Evolutionary conservation across 2,797 vertebrate genomes (phyloP).

Genomic region (Peromyscus nudipes): DNA sequence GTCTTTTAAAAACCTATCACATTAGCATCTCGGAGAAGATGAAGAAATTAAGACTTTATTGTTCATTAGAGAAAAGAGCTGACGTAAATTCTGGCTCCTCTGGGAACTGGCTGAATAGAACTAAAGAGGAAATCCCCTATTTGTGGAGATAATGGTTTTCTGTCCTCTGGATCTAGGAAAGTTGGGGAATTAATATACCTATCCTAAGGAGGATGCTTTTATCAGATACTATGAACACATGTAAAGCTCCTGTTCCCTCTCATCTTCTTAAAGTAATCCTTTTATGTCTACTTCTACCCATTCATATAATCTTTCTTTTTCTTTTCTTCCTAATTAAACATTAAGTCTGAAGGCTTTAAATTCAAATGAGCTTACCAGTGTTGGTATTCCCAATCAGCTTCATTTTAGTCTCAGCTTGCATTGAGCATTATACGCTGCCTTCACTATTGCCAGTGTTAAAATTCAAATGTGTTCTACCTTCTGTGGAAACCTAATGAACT

Average conservation of each 20-base stretch:
- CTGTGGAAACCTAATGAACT: background rate
- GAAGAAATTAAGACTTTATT: slow-evolving; percentile 42
- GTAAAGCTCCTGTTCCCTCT: background rate
- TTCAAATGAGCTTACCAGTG: background rate
- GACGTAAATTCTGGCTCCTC: slow-evolving; percentile 50
- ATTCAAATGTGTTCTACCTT: slow-evolving; percentile 10
- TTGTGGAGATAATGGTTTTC: slow-evolving; percentile 4
- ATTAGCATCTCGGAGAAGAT: slow-evolving; percentile 52
- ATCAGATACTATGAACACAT: background rate
- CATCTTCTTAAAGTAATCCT: background rate
- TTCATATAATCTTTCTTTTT: background rate
- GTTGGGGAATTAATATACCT: slow-evolving; percentile 30
- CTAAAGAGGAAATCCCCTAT: slow-evolving; percentile 15
- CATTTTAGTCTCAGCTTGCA: background rate
- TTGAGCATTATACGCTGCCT: background rate
- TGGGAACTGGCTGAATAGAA: background rate
- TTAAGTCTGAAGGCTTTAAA: slow-evolving; percentile 15
- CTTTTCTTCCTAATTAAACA: slow-evolving; percentile 43
- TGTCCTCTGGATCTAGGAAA: slow-evolving; percentile 34
- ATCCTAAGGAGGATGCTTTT: slow-evolving; percentile 16
- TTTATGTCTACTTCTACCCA: background rate
- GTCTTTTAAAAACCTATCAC: slow-evolving; percentile 53
- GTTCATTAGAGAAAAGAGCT: slow-evolving; percentile 67
- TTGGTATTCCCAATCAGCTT: background rate
- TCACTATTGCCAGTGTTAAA: slow-evolving; percentile 1